Conservation (phyloP, 2,113 vertebrate genomes). For the Gambusia holbrooki region DNA sequence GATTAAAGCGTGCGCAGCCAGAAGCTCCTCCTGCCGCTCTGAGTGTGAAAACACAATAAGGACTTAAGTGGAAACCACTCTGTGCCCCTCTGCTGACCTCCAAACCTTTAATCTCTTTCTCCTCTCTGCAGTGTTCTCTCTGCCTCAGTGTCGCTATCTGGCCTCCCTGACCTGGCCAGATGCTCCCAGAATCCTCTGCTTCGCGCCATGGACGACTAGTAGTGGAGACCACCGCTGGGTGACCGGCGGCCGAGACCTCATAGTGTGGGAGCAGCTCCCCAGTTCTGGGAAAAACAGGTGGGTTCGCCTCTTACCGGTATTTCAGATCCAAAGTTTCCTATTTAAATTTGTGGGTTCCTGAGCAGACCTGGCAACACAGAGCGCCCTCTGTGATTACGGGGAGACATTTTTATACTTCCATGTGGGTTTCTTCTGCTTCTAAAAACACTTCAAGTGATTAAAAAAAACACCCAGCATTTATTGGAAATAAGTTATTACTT, state of each 20-base stretch:
- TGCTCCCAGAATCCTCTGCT: constrained; percentile 79
- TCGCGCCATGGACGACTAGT: constrained; percentile 79
- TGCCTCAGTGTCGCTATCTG: constrained; percentile 80
- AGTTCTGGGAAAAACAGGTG: constrained; percentile 77
- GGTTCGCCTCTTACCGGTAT: constrained; percentile 10
- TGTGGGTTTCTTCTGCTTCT: too few species aligned
- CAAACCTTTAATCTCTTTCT: background rate
- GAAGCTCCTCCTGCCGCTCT: constrained; percentile 10
- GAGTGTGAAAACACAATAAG: constrained; percentile 13
- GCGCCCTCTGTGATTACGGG: background rate
- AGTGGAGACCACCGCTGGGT: constrained; percentile 84
- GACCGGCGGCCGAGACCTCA: constrained; percentile 76
- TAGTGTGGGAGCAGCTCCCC: constrained; percentile 83
- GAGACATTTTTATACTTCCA: too few species aligned
- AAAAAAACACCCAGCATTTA: too few species aligned
- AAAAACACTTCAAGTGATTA: too few species aligned
- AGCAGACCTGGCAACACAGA: background rate
- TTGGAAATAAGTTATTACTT: too few species aligned
- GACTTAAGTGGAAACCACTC: constrained; percentile 42
- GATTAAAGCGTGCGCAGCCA: constrained; percentile 19
- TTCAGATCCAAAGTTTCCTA: background rate
- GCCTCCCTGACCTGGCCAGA: constrained; percentile 75
- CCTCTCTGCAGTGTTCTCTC: constrained; percentile 75
- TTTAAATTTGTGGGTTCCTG: background rate
- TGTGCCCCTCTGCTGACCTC: constrained; percentile 35